These are phyloP conservation scores for Pterocles burchelli DNA, from an alignment of 2,113 vertebrate species.

Conservation along the genomic window DNA sequence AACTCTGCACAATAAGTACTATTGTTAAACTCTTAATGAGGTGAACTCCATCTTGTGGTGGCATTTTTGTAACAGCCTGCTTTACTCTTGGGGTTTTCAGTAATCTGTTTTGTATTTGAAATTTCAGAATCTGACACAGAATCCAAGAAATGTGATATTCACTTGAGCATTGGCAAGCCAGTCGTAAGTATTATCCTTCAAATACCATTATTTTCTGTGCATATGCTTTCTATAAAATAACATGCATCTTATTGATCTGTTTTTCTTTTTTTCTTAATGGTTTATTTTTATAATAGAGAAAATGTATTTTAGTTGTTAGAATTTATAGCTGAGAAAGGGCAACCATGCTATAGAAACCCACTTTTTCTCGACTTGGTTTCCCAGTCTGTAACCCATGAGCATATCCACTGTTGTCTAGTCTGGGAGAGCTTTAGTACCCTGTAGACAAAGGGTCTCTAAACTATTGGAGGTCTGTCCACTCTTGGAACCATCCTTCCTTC, in stretches of 20 bases:
- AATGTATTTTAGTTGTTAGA: neutral
- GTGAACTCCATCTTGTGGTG: slow-evolving; percentile 54
- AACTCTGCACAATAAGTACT: slow-evolving; percentile 54
- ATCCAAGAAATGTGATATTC: slow-evolving; percentile 70
- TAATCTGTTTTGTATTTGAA: slow-evolving; percentile 48
- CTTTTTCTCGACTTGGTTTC: neutral
- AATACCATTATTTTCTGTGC: neutral
- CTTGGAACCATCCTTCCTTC: neutral
- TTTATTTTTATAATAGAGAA: neutral
- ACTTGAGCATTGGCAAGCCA: slow-evolving; percentile 75
- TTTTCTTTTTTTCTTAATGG: neutral
- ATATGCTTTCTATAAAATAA: neutral
- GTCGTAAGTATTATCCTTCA: slow-evolving; percentile 73
- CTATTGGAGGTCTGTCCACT: neutral
- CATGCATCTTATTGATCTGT: neutral
- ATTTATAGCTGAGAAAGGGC: neutral
- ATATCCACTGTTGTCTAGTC: neutral
- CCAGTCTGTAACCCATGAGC: neutral
- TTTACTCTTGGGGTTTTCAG: neutral
- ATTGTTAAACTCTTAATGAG: slow-evolving; percentile 39
- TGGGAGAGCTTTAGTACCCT: neutral
- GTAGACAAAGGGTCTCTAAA: neutral
- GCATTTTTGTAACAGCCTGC: neutral
- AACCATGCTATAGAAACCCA: neutral
- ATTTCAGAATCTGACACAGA: slow-evolving; percentile 76